Evolutionary conservation across 2,888 invertebrate genomes (phyloP), one percentile per base, ranked within the genome.

Genomic region (Anoplius nigerrimus): DNA sequence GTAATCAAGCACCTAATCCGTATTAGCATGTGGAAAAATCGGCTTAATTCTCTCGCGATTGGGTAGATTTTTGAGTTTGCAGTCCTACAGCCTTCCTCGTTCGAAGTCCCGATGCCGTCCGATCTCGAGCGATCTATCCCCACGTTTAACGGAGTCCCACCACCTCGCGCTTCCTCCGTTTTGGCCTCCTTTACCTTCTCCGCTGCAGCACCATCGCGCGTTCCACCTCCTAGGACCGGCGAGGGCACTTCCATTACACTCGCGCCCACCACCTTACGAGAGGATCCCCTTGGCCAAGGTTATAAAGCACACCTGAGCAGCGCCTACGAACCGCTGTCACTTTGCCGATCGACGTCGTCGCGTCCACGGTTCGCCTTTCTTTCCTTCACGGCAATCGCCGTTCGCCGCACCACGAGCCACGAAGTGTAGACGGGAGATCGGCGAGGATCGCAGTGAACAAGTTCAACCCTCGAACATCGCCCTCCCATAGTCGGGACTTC

Each of bases 231-330:
- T 61, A 70, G 66, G 71, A 59, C 74, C 74, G 78, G 66, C 61
- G 62, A 63, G 70, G 58, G 59, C 18, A 34, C 34, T 34, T 8
- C 34, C 34, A 34, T 34, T 34, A 34, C 34, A 48, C 62, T 65
- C 62, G 21, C n/a, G 20, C 42, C 21, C 21, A 13, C 21, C 42
- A 43, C 56, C 43, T 22, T 21, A 34, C 60, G 15, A 16, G 20
- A 2, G 60, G 42, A 56, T 34, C 18, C n/a, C 43, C n/a, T 46
- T 21, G 46, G 24, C 16, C 58, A 20, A 88, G 86, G 85, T 88
- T 87, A 88, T 88, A 88, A 88, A 88, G 87, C 80, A 79, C 79
- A 86, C 82, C 84, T 70, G 80, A 60, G 71, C 75, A 76, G 78
- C 80, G 71, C 74, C 76, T 74, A 74, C 79, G 80, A 85, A 82